Evolutionary conservation across 2,888 invertebrate species (phyloP).

Genomic region (Himalopsyche kuldschensis): DNA sequence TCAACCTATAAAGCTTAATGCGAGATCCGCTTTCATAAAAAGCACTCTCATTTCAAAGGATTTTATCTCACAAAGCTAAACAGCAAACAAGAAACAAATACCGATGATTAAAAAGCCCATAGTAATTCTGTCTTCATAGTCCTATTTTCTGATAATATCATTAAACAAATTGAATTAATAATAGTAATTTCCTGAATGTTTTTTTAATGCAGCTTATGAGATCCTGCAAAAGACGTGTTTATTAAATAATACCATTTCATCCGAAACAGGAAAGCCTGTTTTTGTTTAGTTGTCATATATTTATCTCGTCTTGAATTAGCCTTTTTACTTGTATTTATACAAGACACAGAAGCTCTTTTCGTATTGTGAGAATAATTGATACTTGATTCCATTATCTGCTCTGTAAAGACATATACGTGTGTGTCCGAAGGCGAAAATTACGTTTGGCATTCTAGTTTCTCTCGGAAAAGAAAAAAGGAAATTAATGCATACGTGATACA

Average conservation of each 20-base stretch:
- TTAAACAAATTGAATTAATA: too few species aligned
- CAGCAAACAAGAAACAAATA: too few species aligned
- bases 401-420: not conserved
- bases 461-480: not conserved
- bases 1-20: too few species aligned
- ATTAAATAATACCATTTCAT: not conserved
- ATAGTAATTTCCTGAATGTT: too few species aligned
- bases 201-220: not conserved
- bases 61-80: too few species aligned
- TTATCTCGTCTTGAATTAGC: not conserved
- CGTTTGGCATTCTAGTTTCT: not conserved
- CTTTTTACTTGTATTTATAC: not conserved
- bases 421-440: not conserved
- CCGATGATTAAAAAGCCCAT: too few species aligned
- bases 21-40: too few species aligned
- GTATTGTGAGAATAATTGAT: not conserved
- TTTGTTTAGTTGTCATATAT: not conserved
- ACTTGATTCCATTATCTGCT: not conserved
- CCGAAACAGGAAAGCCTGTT: not conserved
- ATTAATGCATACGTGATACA: not conserved
- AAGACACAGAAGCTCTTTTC: not conserved
- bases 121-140: too few species aligned
- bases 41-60: too few species aligned
- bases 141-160: too few species aligned
- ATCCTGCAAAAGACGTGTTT: not conserved